Evolutionary conservation across 2,113 vertebrate genomes (phyloP).

Genomic region (Hypomesus transpacificus): DNA sequence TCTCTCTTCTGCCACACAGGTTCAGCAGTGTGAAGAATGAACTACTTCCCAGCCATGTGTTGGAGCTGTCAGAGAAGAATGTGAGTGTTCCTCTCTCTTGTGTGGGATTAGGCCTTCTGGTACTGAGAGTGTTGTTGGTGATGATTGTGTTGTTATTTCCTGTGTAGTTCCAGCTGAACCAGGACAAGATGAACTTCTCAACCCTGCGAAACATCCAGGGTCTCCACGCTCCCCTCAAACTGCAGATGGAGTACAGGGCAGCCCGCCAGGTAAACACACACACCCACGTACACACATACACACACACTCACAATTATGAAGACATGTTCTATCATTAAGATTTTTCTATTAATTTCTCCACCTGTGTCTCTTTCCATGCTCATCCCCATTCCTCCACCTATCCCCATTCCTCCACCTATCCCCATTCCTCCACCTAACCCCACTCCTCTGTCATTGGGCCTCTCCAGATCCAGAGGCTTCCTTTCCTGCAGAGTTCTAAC

Average conservation of each 20-base stretch:
- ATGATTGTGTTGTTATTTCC: conserved; percentile 1
- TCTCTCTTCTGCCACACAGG: conserved; percentile 53
- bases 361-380: too few relatives aligned
- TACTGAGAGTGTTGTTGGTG: not conserved
- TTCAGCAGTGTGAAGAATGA: conserved; percentile 90
- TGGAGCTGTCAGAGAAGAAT: conserved; percentile 93
- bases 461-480: conserved; percentile 86
- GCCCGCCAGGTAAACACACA: conserved; percentile 79
- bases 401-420: not conserved
- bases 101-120: not conserved
- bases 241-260: conserved; percentile 94
- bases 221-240: conserved; percentile 85
- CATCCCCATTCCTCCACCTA: not conserved
- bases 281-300: not conserved
- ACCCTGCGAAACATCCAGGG: conserved; percentile 91
- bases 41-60: conserved; percentile 86
- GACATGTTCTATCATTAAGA: too few relatives aligned
- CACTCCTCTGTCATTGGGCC: not conserved
- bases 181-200: conserved; percentile 90
- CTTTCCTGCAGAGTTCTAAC: conserved; percentile 91
- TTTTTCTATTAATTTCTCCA: not conserved
- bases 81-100: conserved; percentile 70
- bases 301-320: not conserved
- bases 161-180: conserved; percentile 83
- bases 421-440: not conserved